A percentile compares a stretch with the other conserved stretches of the same genome.
phyloP scores from a whole-genome alignment of 2,888 invertebrate species.

The Emmelina monodactyla region DNA sequence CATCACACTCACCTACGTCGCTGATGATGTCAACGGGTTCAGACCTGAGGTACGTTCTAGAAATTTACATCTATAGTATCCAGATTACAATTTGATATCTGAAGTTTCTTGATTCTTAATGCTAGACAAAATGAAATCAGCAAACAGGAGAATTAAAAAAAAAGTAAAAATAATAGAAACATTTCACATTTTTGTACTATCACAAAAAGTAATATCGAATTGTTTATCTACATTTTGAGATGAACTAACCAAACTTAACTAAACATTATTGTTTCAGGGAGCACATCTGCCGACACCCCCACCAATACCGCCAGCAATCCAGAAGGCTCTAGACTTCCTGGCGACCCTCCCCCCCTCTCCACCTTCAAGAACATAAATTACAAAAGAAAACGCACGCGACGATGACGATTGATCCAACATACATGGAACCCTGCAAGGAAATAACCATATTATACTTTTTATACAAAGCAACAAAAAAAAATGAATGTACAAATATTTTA shows the following conservation, averaged over 20 bases:
- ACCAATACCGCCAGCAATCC: constrained; percentile 78
- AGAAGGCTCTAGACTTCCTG: constrained; percentile 75
- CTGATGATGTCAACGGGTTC: constrained; percentile 76
- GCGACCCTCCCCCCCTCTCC: constrained; percentile 69
- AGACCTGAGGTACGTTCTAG: constrained; percentile 54
- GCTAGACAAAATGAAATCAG: background rate
- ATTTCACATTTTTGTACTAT: too few species aligned
- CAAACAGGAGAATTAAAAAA: background rate
- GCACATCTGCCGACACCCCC: constrained; percentile 79
- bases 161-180: background rate
- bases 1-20: constrained; percentile 72
- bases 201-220: too few species aligned
- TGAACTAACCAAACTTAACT: too few species aligned
- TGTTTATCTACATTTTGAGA: too few species aligned
- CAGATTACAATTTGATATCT: too few species aligned
- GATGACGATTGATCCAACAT: too few species aligned
- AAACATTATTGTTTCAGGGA: constrained; percentile 52
- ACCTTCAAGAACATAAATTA: constrained; percentile 29
- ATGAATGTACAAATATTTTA: constrained; percentile 30
- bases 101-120: background rate
- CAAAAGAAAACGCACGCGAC: constrained; percentile 7
- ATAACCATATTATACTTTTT: background rate
- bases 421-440: background rate
- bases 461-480: constrained; percentile 42
- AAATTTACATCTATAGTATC: too few species aligned